A percentile compares a stretch with the other conserved stretches of the same genome.
phyloP scores from a whole-genome alignment of 2,797 vertebrate species.

The Acanthiza pusilla region DNA sequence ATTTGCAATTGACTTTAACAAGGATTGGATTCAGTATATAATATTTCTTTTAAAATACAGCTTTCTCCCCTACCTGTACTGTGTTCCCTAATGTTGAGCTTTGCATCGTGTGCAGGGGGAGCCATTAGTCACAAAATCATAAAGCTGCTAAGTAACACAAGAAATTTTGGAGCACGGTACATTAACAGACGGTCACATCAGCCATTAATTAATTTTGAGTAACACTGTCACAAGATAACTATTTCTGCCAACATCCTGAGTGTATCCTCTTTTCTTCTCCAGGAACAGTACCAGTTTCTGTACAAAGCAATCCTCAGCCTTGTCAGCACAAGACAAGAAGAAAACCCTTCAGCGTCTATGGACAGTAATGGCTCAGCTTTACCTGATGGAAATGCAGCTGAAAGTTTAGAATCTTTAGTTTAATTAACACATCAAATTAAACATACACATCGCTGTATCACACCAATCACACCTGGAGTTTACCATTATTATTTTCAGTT shows the following conservation, averaged over 20 bases:
- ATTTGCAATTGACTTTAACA: background rate
- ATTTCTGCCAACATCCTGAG: background rate
- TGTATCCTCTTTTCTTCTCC: conserved; percentile 15
- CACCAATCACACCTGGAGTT: background rate
- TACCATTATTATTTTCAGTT: conserved; percentile 41
- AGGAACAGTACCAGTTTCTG: conserved; percentile 96
- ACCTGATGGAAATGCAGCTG: conserved; percentile 78
- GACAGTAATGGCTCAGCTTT: conserved; percentile 85
- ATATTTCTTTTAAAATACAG: background rate
- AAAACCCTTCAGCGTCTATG: conserved; percentile 81
- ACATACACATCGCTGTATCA: background rate
- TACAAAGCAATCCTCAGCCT: conserved; percentile 95
- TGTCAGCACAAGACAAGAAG: conserved; percentile 87
- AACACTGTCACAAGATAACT: background rate
- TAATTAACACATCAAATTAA: conserved; percentile 60
- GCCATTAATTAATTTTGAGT: background rate
- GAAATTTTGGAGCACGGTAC: background rate
- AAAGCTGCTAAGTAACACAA: background rate
- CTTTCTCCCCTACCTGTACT: background rate
- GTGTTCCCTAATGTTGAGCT: background rate
- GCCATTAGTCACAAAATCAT: background rate
- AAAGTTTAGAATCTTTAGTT: conserved; percentile 94
- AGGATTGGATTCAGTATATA: background rate
- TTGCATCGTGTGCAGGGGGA: background rate
- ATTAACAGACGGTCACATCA: background rate